Evolutionary conservation across 2,797 vertebrate species (phyloP).

Genomic region (Notamacropus eugenii): DNA sequence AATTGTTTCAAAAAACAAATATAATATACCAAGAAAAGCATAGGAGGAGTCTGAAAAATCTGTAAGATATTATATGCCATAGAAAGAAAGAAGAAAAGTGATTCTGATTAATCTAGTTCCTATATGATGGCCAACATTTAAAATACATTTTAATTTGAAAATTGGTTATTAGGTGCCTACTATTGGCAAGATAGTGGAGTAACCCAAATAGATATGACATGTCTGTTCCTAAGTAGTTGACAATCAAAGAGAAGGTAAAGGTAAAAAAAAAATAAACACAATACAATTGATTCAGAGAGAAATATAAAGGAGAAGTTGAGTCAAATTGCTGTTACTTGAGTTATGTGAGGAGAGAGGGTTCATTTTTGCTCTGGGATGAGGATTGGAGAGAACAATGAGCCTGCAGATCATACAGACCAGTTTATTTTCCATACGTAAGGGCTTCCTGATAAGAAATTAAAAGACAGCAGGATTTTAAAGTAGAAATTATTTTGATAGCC

Average conservation of each 20-base stretch:
- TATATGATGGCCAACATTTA: background rate
- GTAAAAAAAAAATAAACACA: background rate
- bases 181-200: background rate
- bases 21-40: background rate
- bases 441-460: background rate
- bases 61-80: background rate
- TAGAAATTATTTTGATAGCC: background rate
- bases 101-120: background rate
- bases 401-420: background rate
- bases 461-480: background rate
- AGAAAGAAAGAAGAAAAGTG: background rate
- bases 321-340: background rate
- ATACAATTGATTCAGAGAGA: background rate
- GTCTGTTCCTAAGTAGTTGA: background rate
- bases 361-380: background rate
- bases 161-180: background rate
- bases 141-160: background rate
- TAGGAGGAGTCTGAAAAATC: background rate
- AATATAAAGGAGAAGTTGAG: background rate
- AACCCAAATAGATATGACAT: background rate
- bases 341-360: background rate
- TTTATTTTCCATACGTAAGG: background rate
- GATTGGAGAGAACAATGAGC: background rate
- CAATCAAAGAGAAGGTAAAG: background rate
- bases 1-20: background rate